Evolutionary conservation across 2,888 invertebrate species (phyloP).

Genomic region (Apotomis betuletana): DNA sequence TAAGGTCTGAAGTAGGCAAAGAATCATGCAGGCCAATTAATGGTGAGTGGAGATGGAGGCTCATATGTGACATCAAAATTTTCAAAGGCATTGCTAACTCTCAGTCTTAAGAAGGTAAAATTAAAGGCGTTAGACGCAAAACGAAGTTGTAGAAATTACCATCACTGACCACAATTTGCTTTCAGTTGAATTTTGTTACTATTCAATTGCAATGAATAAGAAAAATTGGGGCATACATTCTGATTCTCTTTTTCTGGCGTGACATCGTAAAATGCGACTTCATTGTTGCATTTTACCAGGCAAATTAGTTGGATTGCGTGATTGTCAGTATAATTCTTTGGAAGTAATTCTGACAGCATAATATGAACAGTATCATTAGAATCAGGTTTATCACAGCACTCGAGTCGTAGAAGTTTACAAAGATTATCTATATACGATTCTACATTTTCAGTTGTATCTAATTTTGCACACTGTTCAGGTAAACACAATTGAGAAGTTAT

Average conservation of each 20-base stretch:
- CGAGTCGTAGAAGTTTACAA: slow-evolving; percentile 45
- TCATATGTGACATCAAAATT: too few relatives aligned
- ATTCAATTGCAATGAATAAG: slow-evolving; percentile 73
- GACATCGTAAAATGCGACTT: slow-evolving; percentile 77
- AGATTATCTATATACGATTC: slow-evolving; percentile 44
- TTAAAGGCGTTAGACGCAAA: neutral
- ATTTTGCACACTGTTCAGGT: slow-evolving; percentile 45
- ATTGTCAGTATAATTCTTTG: slow-evolving; percentile 61
- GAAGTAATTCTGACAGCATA: slow-evolving; percentile 67
- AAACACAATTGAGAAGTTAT: slow-evolving; percentile 44
- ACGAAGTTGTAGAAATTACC: slow-evolving; percentile 6
- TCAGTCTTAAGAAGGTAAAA: too few relatives aligned
- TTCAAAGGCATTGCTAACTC: too few relatives aligned
- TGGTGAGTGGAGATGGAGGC: too few relatives aligned
- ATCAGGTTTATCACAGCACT: slow-evolving; percentile 17
- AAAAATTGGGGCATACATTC: slow-evolving; percentile 75
- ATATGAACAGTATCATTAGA: slow-evolving; percentile 51
- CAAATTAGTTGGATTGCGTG: slow-evolving; percentile 68
- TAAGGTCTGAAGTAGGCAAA: too few relatives aligned
- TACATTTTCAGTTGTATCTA: slow-evolving; percentile 49
- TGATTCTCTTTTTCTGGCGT: slow-evolving; percentile 62
- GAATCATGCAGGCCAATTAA: too few relatives aligned
- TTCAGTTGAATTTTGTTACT: slow-evolving; percentile 67
- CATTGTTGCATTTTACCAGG: slow-evolving; percentile 65
- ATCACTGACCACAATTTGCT: slow-evolving; percentile 65